Base-by-base conservation (phyloP, 1,140 invertebrate species). In the Lordiphosa stackelbergi region DNA sequence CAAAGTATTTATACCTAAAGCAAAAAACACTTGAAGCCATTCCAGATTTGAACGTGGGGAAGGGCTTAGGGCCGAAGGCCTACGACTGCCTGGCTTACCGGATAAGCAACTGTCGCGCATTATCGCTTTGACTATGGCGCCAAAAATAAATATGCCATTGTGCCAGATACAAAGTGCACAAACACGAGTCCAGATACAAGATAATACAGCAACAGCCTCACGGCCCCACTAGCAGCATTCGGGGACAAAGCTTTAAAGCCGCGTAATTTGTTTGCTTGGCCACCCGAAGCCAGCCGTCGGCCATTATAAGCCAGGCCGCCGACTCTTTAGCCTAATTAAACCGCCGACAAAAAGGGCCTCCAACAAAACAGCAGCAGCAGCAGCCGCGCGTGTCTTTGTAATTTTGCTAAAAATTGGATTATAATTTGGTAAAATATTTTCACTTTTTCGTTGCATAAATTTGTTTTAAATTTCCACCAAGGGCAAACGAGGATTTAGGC, bases 261-360 rank as follows among this genome's bases (percentile, higher is more conserved):
- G 71, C 59, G 75, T 81, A 79, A 79, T 79, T 79, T 79, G 71
- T 79, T 79, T 79, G 59, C 66, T 70, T 66, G 48, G 60, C 28
- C 28, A 31, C 28, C 28, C 28, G 28, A 31, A 31, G 28, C 28
- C 28, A 31, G 28, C 28, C 28, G 28, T 7, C 6, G 66, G 62
- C 61, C 37, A 41, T 42, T 9, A 11, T 16, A 5, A 31, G 41
- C 34, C 36, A 51, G 52, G 49, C 70, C 46, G 43, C 63, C 7
- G 52, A 28, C 70, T 74, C 72, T 85, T 75, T 85, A 85, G 79
- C 74, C 79, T 75, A 85, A 85, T 85, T 85, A 85, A 81, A 69
- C 57, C 74, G 54, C 56, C 55, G 43, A 54, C 43, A 45, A 54
- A 48, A 49, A 22, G 31, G 46, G 43, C 51, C 43, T 38, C 54